phyloP scores from a whole-genome alignment of 1,140 invertebrate genomes.

The Paracyclopina nana region DNA sequence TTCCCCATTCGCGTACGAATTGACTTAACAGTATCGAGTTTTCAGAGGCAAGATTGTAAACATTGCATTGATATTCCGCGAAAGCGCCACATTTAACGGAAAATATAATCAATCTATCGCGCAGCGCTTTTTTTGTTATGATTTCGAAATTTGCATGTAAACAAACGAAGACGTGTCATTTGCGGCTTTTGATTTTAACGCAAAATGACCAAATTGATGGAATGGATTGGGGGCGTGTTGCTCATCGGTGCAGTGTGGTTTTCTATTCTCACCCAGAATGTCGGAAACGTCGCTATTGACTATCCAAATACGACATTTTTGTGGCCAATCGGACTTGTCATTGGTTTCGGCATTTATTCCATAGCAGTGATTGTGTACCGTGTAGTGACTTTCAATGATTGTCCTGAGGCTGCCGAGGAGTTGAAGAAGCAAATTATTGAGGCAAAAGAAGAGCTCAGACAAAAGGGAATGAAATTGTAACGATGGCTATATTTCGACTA shows the following conservation, averaged over 20 bases:
- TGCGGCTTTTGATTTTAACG: too few relatives aligned
- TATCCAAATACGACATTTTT: not conserved
- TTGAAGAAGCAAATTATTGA: slow-evolving; percentile 1
- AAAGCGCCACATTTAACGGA: too few relatives aligned
- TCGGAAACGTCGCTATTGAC: too few relatives aligned
- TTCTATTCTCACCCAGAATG: not conserved
- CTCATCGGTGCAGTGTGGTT: not conserved
- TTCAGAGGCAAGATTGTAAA: too few relatives aligned
- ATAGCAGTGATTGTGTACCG: slow-evolving; percentile 3
- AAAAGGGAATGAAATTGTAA: slow-evolving; percentile 4
- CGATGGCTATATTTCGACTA: too few relatives aligned
- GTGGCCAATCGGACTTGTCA: not conserved
- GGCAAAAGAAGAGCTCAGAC: slow-evolving; percentile 1
- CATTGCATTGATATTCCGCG: too few relatives aligned
- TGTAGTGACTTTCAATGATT: slow-evolving; percentile 8
- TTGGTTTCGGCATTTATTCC: slow-evolving; percentile 1
- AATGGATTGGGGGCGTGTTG: not conserved
- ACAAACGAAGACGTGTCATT: too few relatives aligned
- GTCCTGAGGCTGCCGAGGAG: slow-evolving; percentile 4
- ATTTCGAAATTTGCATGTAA: too few relatives aligned
- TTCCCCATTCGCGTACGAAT: too few relatives aligned
- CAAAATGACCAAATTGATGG: slow-evolving; percentile 13
- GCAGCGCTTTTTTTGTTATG: too few relatives aligned
- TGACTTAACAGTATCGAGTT: too few relatives aligned
- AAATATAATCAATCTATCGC: too few relatives aligned